Evolutionary conservation across 2,113 vertebrate species (phyloP).

Genomic region (Halcyon senegalensis): DNA sequence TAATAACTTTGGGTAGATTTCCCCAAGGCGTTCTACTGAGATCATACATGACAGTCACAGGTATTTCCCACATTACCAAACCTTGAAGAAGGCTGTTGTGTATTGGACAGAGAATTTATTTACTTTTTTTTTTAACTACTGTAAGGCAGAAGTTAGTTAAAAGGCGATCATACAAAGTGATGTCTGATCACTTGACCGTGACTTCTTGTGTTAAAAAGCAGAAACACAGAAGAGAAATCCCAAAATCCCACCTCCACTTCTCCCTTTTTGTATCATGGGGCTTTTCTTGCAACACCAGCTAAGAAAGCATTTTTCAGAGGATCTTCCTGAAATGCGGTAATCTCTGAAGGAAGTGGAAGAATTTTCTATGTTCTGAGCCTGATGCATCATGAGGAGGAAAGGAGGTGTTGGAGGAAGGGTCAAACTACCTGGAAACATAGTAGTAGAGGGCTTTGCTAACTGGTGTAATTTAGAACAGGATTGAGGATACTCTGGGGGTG

Average conservation of each 20-base stretch:
- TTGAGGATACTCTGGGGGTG: background rate
- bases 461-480: background rate
- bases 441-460: background rate
- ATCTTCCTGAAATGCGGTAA: background rate
- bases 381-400: background rate
- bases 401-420: background rate
- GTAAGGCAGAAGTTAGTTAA: background rate
- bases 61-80: slow-evolving; percentile 18
- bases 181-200: background rate
- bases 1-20: background rate
- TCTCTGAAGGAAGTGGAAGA: background rate
- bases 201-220: background rate
- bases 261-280: background rate
- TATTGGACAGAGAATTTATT: background rate
- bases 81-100: background rate
- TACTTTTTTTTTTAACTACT: background rate
- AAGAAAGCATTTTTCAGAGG: background rate
- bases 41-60: background rate
- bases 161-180: background rate
- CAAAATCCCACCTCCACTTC: background rate
- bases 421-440: background rate
- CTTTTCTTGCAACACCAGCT: background rate
- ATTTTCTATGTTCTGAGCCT: background rate
- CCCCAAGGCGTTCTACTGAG: background rate
- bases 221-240: background rate